Base-by-base conservation (phyloP, 53 echinoderm and acorn worm genomes). In the Paracentrotus lividus region DNA sequence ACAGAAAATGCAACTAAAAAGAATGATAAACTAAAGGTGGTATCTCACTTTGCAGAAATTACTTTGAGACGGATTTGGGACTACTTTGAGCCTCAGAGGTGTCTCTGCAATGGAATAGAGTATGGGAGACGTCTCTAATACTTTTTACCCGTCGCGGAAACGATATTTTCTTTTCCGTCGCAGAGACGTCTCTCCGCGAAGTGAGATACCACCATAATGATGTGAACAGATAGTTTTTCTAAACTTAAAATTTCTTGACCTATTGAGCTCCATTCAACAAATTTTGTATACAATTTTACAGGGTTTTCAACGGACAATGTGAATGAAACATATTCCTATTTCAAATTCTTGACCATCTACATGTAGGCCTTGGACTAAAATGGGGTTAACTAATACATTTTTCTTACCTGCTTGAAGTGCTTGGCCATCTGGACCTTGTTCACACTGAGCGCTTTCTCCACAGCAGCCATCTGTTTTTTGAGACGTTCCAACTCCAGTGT, bases 391-490 rank as follows among this genome's bases (percentile, higher is more conserved):
- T 58, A 24, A 43, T n/a, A 7, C 42, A n/a, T 23, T 24, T 21
- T 72, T 49, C 72, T 72, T 60, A 98, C 98, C 96, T 98, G 96
- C 59, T 93, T 95, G 2, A 81, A 31, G 93, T 96, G 94, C 65
- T 97, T 98, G 72, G 93, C 65, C 49, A 96, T 93, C 33, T 95
- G 95, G 32, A 92, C 85, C 36, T 93, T 92, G 67, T 97, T 94
- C 64, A 93, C 49, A 32, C 52, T 34, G 12, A 93, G 92, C 18
- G 94, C 91, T 24, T 93, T 95, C 85, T 98, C 96, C 75, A 92
- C 92, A 8, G 94, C 95, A 1, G 92, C 58, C 1, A 98, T 58
- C 49, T 98, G 94, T 7, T 96, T 94, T 77, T 85, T 93, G 29
- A 98, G 95, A 20, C 93, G 95, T 89, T 96, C 94, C 9, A 96